phyloP scores from a whole-genome alignment of 2,888 invertebrate species.

The Agrotis exclamationis region DNA sequence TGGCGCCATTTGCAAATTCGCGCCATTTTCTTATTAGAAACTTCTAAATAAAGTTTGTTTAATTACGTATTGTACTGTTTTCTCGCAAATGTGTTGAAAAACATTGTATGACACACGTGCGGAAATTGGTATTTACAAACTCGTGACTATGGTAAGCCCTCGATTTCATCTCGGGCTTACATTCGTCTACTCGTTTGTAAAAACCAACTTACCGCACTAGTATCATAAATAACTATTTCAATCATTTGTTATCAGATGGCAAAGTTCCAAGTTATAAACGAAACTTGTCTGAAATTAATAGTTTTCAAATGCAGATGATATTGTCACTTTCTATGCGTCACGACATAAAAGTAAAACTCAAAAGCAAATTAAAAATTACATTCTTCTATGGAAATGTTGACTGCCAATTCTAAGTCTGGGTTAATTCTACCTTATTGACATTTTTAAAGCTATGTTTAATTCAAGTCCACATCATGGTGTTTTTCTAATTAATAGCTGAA shows the following conservation, averaged over 20 bases:
- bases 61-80: too few relatives aligned
- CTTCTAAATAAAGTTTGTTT: too few relatives aligned
- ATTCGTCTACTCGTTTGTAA: too few relatives aligned
- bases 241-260: constrained; percentile 15
- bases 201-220: too few relatives aligned
- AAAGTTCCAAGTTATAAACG: constrained; percentile 9
- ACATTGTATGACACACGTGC: too few relatives aligned
- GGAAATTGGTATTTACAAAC: too few relatives aligned
- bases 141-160: too few relatives aligned
- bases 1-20: too few relatives aligned
- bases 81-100: too few relatives aligned
- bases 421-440: background rate
- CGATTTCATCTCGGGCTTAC: too few relatives aligned
- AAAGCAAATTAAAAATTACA: background rate
- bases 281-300: background rate
- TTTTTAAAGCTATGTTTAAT: background rate
- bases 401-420: background rate
- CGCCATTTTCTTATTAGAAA: too few relatives aligned
- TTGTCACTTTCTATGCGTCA: background rate
- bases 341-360: background rate
- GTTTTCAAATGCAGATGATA: background rate
- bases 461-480: background rate
- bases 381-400: background rate
- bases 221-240: too few relatives aligned
- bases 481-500: constrained; percentile 30